Evolutionary conservation across 2,113 vertebrate genomes (phyloP), one percentile per base, ranked within the genome.

Genomic region (Conger conger): DNA sequence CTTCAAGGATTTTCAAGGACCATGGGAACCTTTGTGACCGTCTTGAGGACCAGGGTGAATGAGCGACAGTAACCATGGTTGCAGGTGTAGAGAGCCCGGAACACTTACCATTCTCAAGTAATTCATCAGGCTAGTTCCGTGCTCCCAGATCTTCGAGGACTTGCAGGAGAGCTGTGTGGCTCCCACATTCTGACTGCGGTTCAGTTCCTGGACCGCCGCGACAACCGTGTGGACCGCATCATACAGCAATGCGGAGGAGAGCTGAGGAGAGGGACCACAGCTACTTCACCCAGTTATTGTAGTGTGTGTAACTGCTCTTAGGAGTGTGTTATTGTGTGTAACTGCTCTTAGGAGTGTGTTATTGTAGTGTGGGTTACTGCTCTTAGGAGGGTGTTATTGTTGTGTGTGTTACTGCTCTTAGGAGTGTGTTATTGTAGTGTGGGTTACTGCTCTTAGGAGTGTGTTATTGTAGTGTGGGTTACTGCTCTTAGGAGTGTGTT

Each of bases 121-220:
- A 94, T 99, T 99, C 98, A 99, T 99, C 87, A 99, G 96, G 93
- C 98, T 99, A 92, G 98, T 99, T 86, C 98, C 98, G 0, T 99
- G 98, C 90, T 99, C 97, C 98, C 98, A 99, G 93, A 99, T 99
- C 93, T 99, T 98, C 9, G 98, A 96, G 0, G 98, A 99, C 88
- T 97, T 97, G 16, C 98, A 99, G 88, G 98, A 99, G 90, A 99
- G 95, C 80, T 98, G 97, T 87, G 97, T 99, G 86, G 98, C 98
- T 0, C 98, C 98, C 0, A 99, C 98, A 86, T 98, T 98, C 92
- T 99, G 98, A 93, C 98, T 99, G 30, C 97, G 96, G 94, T 99
- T 99, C 90, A 99, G 90, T 92, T 99, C 97, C 90, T 99, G 98
- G 88, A 99, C 98, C 0, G 98, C 98, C 0, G 94, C 96, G 92